Evolutionary conservation across 2,888 invertebrate species (phyloP).

Genomic region (Hemistola chrysoprasaria): DNA sequence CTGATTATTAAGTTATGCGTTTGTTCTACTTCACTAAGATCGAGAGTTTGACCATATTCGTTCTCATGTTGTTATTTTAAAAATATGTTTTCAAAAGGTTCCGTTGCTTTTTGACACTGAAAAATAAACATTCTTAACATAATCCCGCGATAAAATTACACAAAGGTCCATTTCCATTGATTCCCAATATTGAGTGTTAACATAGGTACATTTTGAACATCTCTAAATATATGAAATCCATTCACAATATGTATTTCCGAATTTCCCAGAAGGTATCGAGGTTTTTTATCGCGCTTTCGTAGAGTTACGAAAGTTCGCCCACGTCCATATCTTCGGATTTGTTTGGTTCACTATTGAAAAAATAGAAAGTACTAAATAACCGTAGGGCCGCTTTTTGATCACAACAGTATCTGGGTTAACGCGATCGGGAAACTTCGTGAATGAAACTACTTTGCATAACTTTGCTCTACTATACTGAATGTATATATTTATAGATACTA

Average conservation of each 20-base stretch:
- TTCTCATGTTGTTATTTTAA: too few species aligned
- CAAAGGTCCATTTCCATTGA: conserved; percentile 1
- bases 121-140: not conserved
- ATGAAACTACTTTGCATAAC: conserved; percentile 26
- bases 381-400: conserved; percentile 70
- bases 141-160: conserved; percentile 1
- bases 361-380: conserved; percentile 78
- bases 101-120: too few species aligned
- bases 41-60: too few species aligned
- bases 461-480: too few species aligned
- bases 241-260: conserved; percentile 17
- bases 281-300: conserved; percentile 36
- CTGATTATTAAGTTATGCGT: too few species aligned
- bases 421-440: conserved; percentile 39
- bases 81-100: too few species aligned
- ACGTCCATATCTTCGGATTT: conserved; percentile 41
- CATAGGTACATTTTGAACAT: conserved; percentile 8
- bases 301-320: conserved; percentile 66
- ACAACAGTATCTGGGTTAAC: conserved; percentile 70
- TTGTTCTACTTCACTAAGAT: too few species aligned
- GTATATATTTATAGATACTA: too few species aligned
- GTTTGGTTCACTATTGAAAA: conserved; percentile 66
- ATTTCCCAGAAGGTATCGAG: conserved; percentile 30
- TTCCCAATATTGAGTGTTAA: conserved; percentile 14
- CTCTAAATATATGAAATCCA: conserved; percentile 14